A percentile compares a stretch with the other conserved stretches of the same genome.
phyloP scores from a whole-genome alignment of 2,113 vertebrate species.

The Gymnogyps californianus region DNA sequence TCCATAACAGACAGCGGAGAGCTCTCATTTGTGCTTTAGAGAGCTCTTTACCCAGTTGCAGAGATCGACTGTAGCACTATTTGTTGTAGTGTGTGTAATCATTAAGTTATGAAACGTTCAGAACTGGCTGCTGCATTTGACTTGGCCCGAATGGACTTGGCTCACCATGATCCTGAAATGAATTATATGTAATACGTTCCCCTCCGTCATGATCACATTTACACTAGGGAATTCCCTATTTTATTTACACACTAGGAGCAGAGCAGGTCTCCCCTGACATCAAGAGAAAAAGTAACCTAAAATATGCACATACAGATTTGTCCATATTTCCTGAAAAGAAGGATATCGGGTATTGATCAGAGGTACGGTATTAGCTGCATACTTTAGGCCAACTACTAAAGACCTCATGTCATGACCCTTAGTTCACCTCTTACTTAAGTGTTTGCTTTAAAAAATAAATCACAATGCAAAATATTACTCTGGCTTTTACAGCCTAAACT shows the following conservation, averaged over 20 bases:
- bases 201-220: background rate
- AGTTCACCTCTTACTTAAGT: background rate
- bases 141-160: background rate
- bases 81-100: background rate
- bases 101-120: background rate
- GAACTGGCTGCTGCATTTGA: background rate
- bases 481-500: background rate
- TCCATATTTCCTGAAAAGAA: background rate
- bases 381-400: background rate
- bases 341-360: background rate
- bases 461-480: background rate
- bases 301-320: background rate
- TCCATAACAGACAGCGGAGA: background rate
- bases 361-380: background rate
- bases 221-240: background rate
- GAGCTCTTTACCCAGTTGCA: background rate
- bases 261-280: background rate
- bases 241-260: background rate
- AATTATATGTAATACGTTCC: fast-evolving
- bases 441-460: background rate
- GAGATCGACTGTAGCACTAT: background rate
- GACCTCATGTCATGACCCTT: background rate
- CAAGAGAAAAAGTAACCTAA: background rate
- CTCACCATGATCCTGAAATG: background rate
- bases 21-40: background rate